Conservation (phyloP, 2,888 invertebrate genomes). For the Andricus quercusramuli region DNA sequence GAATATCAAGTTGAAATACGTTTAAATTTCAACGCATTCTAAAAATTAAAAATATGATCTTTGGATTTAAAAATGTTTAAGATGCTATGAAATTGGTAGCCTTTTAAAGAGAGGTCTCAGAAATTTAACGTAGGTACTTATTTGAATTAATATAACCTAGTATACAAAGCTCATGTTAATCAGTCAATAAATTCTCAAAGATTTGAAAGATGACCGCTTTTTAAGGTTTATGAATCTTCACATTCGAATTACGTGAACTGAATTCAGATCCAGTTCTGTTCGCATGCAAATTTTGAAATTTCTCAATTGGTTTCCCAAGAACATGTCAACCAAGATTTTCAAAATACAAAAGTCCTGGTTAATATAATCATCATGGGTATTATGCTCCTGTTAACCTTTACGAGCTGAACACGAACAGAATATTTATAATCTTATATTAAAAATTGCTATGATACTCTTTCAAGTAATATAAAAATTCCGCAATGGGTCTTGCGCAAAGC, state of each 20-base stretch:
- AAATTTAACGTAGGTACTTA: too few relatives aligned
- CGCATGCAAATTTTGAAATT: background rate
- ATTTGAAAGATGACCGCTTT: too few relatives aligned
- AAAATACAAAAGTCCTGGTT: background rate
- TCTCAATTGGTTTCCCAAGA: background rate
- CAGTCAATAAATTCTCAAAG: too few relatives aligned
- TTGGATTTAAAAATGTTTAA: too few relatives aligned
- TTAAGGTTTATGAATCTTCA: background rate
- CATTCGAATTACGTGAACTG: background rate
- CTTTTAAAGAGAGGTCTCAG: too few relatives aligned
- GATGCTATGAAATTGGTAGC: too few relatives aligned
- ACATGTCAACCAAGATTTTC: background rate
- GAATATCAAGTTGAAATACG: too few relatives aligned
- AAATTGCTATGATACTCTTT: background rate
- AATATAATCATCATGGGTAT: background rate
- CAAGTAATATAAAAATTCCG: background rate
- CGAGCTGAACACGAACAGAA: background rate
- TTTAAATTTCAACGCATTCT: too few relatives aligned
- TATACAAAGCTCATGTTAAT: too few relatives aligned
- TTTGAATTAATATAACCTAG: too few relatives aligned
- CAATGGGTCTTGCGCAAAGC: background rate
- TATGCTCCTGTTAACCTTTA: background rate
- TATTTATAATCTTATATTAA: background rate
- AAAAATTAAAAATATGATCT: too few relatives aligned
- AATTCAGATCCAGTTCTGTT: background rate